These are phyloP conservation scores for Salpingus planirostris DNA, from an alignment of 2,888 invertebrate species.

Conservation along the genomic window DNA sequence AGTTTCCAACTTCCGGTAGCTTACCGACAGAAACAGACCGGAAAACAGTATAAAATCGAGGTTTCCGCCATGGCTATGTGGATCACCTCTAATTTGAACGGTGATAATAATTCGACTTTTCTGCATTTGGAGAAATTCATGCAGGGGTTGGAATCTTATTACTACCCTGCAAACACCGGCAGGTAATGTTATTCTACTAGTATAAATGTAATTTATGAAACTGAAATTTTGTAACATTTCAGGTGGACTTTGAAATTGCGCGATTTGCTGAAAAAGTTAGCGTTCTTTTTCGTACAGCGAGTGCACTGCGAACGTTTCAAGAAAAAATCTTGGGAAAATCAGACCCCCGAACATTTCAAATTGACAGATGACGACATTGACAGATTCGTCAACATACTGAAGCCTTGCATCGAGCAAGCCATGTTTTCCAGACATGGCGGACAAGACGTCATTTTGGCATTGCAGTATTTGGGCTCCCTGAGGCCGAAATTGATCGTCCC, in stretches of 20 bases:
- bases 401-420: constrained; percentile 65
- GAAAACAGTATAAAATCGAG: constrained; percentile 45
- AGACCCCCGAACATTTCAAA: constrained; percentile 57
- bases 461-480: constrained; percentile 68
- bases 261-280: constrained; percentile 60
- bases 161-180: constrained; percentile 83
- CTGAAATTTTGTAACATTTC: constrained; percentile 3
- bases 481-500: constrained; percentile 79
- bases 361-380: constrained; percentile 74
- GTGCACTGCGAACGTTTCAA: constrained; percentile 59
- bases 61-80: constrained; percentile 48
- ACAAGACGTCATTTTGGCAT: constrained; percentile 53
- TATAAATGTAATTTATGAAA: constrained; percentile 1
- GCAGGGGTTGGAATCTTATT: constrained; percentile 75
- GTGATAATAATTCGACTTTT: constrained; percentile 55
- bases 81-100: constrained; percentile 57
- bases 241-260: constrained; percentile 64
- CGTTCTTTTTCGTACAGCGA: constrained; percentile 52
- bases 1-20: constrained; percentile 72
- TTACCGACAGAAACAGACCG: constrained; percentile 56
- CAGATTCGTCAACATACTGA: constrained; percentile 66
- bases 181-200: constrained; percentile 24
- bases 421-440: constrained; percentile 67
- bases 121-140: constrained; percentile 71
- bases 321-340: constrained; percentile 57